These are phyloP conservation scores for Solea solea DNA, from an alignment of 2,113 vertebrate genomes.

Conservation along the genomic window DNA sequence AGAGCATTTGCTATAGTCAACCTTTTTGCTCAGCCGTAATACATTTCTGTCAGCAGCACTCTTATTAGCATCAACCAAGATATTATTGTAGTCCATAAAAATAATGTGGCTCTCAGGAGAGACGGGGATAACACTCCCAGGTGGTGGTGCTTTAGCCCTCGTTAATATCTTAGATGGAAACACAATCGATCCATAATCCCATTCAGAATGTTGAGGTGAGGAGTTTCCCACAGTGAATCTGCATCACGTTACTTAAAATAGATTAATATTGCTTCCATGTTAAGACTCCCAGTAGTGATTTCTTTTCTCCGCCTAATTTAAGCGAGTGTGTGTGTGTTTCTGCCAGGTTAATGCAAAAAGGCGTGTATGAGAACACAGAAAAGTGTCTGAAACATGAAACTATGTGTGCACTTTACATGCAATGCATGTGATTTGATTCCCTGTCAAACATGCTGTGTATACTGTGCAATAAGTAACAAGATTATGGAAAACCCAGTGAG, in stretches of 20 bases:
- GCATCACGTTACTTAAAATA: slow-evolving; percentile 48
- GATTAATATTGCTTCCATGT: slow-evolving; percentile 60
- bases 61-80: slow-evolving; percentile 47
- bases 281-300: slow-evolving; percentile 52
- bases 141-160: slow-evolving; percentile 46
- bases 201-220: slow-evolving; percentile 57
- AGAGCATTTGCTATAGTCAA: slow-evolving; percentile 23
- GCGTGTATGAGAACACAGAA: not conserved
- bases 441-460: not conserved
- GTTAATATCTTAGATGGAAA: slow-evolving; percentile 69
- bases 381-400: too few species aligned
- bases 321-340: not conserved
- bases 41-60: slow-evolving; percentile 34
- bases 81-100: slow-evolving; percentile 38
- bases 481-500: not conserved
- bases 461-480: not conserved
- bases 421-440: not conserved
- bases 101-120: slow-evolving; percentile 23
- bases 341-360: too few species aligned
- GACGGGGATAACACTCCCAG: slow-evolving; percentile 43
- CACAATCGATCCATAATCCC: slow-evolving; percentile 63
- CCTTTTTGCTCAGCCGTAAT: slow-evolving; percentile 54
- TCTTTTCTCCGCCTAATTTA: slow-evolving; percentile 45
- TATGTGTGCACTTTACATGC: not conserved
- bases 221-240: slow-evolving; percentile 66